Percentiles rank a stretch among this genome's conserved stretches.
phyloP scores from a whole-genome alignment of 2,888 invertebrate genomes.

The Lomographa bimaculata region DNA sequence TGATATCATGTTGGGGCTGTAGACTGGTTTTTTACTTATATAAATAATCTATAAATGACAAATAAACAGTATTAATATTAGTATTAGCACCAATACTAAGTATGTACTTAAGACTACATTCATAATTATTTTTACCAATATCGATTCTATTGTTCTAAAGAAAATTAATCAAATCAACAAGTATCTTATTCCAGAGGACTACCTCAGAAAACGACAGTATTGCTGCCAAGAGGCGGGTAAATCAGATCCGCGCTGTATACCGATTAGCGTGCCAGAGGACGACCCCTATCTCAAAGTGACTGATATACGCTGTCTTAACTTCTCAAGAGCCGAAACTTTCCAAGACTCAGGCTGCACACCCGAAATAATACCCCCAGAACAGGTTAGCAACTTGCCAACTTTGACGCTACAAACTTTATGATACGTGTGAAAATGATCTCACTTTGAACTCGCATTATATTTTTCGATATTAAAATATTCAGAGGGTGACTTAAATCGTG shows the following conservation, averaged over 20 bases:
- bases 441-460: conserved; percentile 37
- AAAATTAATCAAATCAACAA: too few species aligned
- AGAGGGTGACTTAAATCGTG: conserved; percentile 39
- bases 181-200: conserved; percentile 51
- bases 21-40: too few species aligned
- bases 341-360: conserved; percentile 60
- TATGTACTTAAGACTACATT: too few species aligned
- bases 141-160: too few species aligned
- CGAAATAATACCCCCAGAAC: conserved; percentile 54
- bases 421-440: conserved; percentile 41
- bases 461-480: conserved; percentile 44
- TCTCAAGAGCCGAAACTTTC: conserved; percentile 68
- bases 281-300: conserved; percentile 67
- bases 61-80: too few species aligned
- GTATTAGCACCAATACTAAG: too few species aligned
- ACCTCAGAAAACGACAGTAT: conserved; percentile 46
- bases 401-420: conserved; percentile 30
- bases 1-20: too few species aligned
- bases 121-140: too few species aligned
- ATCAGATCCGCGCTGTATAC: conserved; percentile 54
- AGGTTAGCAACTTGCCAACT: conserved; percentile 45
- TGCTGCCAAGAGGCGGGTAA: conserved; percentile 52
- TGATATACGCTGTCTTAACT: conserved; percentile 65
- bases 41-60: too few species aligned
- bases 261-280: conserved; percentile 57